phyloP scores from a whole-genome alignment of 2,113 vertebrate species.

The Taurulus bubalis region DNA sequence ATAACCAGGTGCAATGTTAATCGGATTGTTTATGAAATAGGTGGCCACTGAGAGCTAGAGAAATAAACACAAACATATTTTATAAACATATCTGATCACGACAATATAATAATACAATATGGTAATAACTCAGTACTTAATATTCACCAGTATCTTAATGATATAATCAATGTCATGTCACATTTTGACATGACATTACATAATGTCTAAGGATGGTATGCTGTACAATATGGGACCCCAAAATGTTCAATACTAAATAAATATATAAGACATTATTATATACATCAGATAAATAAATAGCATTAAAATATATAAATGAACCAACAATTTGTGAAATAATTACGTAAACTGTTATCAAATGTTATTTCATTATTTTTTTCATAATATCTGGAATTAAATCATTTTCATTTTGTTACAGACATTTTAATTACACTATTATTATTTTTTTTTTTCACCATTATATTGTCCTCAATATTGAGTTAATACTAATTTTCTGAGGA shows the following conservation, averaged over 20 bases:
- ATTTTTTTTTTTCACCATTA: neutral
- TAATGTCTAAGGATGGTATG: neutral
- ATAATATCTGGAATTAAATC: neutral
- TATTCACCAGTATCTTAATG: neutral
- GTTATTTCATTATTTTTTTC: neutral
- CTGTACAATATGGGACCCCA: neutral
- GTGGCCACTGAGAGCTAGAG: slow-evolving; percentile 76
- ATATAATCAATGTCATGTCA: neutral
- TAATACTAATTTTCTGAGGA: no score
- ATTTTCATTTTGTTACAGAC: neutral
- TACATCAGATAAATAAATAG: neutral
- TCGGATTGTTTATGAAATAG: neutral
- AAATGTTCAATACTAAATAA: neutral
- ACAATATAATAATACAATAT: neutral
- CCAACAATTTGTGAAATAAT: neutral
- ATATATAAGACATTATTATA: neutral
- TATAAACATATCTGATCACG: neutral
- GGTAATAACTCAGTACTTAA: neutral
- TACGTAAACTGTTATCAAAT: neutral
- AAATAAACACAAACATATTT: slow-evolving; percentile 28
- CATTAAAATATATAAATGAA: neutral
- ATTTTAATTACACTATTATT: no score
- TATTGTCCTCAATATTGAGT: neutral
- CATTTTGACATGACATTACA: neutral
- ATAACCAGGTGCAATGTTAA: slow-evolving; percentile 72